phyloP scores from a whole-genome alignment of 2,113 vertebrate species.

The Campylomormyrus tamandua region DNA sequence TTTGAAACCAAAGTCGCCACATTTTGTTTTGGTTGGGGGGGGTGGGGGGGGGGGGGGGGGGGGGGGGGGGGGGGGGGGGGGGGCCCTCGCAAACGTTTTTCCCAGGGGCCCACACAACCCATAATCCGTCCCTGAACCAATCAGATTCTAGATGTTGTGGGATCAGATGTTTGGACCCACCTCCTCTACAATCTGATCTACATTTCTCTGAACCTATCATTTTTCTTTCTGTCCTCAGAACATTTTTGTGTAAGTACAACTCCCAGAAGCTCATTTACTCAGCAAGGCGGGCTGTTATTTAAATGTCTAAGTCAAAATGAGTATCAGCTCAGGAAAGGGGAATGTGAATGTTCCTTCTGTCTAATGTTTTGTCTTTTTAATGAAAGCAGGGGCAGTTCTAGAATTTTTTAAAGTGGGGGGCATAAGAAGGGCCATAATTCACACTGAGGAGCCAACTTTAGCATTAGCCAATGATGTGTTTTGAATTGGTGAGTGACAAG shows the following conservation, averaged over 20 bases:
- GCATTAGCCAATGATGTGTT: background rate
- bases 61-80: too few relatives aligned
- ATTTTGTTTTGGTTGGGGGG: too few relatives aligned
- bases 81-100: too few relatives aligned
- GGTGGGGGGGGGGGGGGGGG: too few relatives aligned
- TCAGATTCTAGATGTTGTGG: background rate
- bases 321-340: background rate
- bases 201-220: too few relatives aligned
- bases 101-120: too few relatives aligned
- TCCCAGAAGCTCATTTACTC: constrained; percentile 36
- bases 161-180: background rate
- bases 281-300: constrained; percentile 51
- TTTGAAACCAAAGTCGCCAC: too few relatives aligned
- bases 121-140: background rate
- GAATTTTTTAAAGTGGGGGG: background rate
- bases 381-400: background rate
- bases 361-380: background rate
- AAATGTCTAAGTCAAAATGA: constrained; percentile 46
- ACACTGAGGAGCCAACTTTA: background rate
- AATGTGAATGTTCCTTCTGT: background rate
- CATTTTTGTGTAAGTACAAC: too few relatives aligned
- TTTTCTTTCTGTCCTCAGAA: too few relatives aligned
- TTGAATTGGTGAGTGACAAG: background rate
- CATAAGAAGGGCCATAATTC: background rate
- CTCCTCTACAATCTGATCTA: too few relatives aligned